Base-by-base conservation (phyloP, 2,797 vertebrate species). In the Tenualosa thibaudeaui region DNA sequence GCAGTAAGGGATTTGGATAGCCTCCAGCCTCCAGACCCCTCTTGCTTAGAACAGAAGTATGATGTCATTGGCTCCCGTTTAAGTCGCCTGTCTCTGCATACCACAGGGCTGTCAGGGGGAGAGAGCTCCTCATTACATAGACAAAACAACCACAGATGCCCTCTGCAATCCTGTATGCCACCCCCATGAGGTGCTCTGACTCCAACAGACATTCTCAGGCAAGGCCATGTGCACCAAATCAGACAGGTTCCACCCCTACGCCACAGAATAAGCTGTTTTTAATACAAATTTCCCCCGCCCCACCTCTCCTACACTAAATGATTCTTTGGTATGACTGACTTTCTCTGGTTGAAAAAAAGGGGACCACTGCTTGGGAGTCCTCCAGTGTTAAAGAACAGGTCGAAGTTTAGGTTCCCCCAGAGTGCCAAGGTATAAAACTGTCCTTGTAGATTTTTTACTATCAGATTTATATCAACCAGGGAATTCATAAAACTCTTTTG, bases 291-390 rank as follows among this genome's bases (percentile, higher is more conserved):
- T 86, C 58, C 65, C 81, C n/a, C 54, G 17, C 5, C 50, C 0
- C 31, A 51, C 50, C 50, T 6, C 50, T 22, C 54, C 3, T 1
- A 56, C 54, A 5, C 54, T 56, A 3, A 56, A 88, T 81, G 51
- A 82, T 71, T 10, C 65, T 71, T 15, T 71, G 65, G 26, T 13
- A 6, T 15, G 65, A 37, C 26, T 40, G 65, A 37, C 26, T 71
- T 65, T 24, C 62, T 24, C 62, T 15, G 12, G 24, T 71, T 71
- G 65, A 40, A 71, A 65, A 65, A 24, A 65, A 24, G 83, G 81
- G 83, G 82, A 81, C 82, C 82, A 81, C 84, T 40, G 85, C 85
- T 86, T 89, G 86, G 88, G 88, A 85, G 85, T 87, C 88, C 88
- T 87, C 83, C 46, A 83, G 65, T 37, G 68, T 82, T 85, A 49